Base-by-base conservation (phyloP, 2,888 invertebrate species). In the Sphecodes monilicornis region DNA sequence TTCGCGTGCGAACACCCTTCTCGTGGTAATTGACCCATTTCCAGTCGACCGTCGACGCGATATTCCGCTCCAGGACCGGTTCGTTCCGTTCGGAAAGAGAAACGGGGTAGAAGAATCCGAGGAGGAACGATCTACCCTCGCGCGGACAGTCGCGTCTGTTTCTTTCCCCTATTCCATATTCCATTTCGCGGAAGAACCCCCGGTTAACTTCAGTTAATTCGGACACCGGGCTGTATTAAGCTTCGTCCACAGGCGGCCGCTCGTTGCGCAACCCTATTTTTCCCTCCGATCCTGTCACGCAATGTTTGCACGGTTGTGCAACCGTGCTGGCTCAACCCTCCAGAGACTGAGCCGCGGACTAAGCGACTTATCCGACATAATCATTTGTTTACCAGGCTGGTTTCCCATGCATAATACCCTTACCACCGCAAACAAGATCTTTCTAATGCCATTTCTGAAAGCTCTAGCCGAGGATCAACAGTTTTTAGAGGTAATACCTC, bases 11-110 rank as follows among this genome's bases (percentile, higher is more conserved):
- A 74, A 75, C 26, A 60, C 60, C 29, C 60, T 60, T 2, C 84
- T 71, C 64, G 74, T 41, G 60, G 77, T 77, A 84, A 77, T 84
- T 78, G 84, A 78, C 84, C 84, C 43, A 82, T 84, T 84, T 79
- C 60, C 64, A 29, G 29, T 26, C 29, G 60, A 26, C 10, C 16
- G 54, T 26, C 29, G 26, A 57, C 6, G 29, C 57, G 29, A 60
- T 60, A 60, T 29, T 60, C 29, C 26, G 57, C 57, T 57, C 57
- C 57, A 50, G 57, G 57, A 60, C 57, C 57, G 57, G 57, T 60
- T 60, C 57, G 57, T 60, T 60, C 57, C 13, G 57, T 16, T 60
- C 57, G 26, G 57, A n/a, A 50, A 22, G 57, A 60, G 26, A 29
- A 26, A 29, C 57, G 26, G 57, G 29, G 26, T 16, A 26, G n/a